Conservation (phyloP, 1,140 invertebrate genomes). For the Agraylea sexmaculata region DNA sequence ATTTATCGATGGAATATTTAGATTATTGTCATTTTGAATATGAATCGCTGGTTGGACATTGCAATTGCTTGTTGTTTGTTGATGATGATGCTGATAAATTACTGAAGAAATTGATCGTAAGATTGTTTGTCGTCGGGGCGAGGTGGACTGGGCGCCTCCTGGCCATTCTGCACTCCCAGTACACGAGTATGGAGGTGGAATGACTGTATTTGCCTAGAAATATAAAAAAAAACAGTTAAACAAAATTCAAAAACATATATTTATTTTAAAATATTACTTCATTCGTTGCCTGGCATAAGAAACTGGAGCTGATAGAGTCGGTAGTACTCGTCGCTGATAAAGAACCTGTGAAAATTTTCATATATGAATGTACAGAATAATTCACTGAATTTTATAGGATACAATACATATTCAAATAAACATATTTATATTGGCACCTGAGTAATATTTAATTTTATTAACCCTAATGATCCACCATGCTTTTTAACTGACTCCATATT, state of each 20-base stretch:
- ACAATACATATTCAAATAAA: background rate
- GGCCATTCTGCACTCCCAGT: constrained; percentile 56
- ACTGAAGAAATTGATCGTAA: constrained; percentile 33
- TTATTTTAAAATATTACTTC: constrained; percentile 36
- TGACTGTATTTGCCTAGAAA: constrained; percentile 55
- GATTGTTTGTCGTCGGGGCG: constrained; percentile 25
- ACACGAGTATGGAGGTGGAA: constrained; percentile 70
- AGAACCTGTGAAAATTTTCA: constrained; percentile 39
- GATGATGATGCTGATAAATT: constrained; percentile 21
- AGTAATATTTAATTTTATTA: constrained; percentile 27
- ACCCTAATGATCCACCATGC: constrained; percentile 22
- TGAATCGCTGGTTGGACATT: too few relatives aligned
- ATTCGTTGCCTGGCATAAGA: constrained; percentile 66
- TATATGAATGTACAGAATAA: background rate
- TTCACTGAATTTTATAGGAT: background rate
- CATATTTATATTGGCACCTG: constrained; percentile 22
- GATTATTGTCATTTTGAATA: too few relatives aligned
- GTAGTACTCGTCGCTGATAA: constrained; percentile 68
- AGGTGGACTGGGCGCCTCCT: constrained; percentile 34
- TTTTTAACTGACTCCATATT: too few relatives aligned
- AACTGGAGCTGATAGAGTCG: constrained; percentile 71
- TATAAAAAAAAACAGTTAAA: constrained; percentile 13
- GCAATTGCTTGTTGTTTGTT: constrained; percentile 19
- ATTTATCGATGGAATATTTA: too few relatives aligned
- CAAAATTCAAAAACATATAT: constrained; percentile 1